Base-by-base conservation (phyloP, 2,113 vertebrate genomes). In the Sminthopsis crassicaudata region DNA sequence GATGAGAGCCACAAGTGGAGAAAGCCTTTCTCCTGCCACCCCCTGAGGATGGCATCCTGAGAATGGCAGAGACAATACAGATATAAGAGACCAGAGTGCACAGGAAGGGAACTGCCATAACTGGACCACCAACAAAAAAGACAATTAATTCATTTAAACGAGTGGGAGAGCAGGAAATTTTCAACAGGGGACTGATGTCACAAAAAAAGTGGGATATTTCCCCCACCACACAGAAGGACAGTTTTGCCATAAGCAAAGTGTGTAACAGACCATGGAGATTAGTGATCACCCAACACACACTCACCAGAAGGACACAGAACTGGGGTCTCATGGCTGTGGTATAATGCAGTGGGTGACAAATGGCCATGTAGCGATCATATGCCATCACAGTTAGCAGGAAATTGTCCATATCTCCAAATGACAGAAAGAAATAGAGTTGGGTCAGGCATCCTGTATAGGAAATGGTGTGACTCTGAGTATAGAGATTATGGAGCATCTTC, bases 171-270 rank as follows among this genome's bases (percentile, higher is more conserved):
- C 95, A 97, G 0, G 95, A 96, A 7, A 97, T 54, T 30, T 89
- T 94, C 60, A 97, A 53, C 8, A 97, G 36, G 52, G 96, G 90
- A 91, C 9, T 42, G 27, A 97, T 90, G 90, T 96, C 97, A 95
- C 97, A 97, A 91, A 97, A 95, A 42, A 96, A 97, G 91, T 95
- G 97, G 92, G 93, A n/a, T 14, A 97, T 94, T 95, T 97, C 94
- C 27, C 95, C 96, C 9, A 19, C 3, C 7, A 90, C 48, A 91
- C 89, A 91, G 91, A 96, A 97, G 7, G 95, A 94, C 0, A 97
- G 53, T 50, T 0, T 46, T 89, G 93, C 52, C 67, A 96, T 24
- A 48, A 98, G 91, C 16, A 95, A 54, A 3, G 95, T 95, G 7
- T 97, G 92, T 88, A 94, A 94, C 89, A 94, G 50, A 51, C 96